phyloP scores from a whole-genome alignment of 2,888 invertebrate genomes.

The Drosophila meridionalis region DNA sequence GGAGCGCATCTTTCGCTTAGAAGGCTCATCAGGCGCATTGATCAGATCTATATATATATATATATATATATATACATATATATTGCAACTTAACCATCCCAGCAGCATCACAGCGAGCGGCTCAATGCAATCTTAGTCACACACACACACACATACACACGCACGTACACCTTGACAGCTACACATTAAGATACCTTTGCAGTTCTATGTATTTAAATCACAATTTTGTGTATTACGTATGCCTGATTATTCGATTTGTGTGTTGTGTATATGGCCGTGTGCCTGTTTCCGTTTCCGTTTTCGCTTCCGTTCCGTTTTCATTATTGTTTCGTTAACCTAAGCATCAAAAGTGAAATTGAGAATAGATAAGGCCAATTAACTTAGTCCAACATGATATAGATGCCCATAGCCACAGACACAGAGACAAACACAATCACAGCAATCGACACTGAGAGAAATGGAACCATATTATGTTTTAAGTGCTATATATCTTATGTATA shows the following conservation, averaged over 20 bases:
- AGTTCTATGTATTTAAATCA: slow-evolving; percentile 4
- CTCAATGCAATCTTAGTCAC: slow-evolving; percentile 40
- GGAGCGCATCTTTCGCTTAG: slow-evolving; percentile 52
- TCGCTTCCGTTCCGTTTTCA: slow-evolving; percentile 2
- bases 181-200: slow-evolving; percentile 14
- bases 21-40: slow-evolving; percentile 17
- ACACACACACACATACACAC: slow-evolving; percentile 28
- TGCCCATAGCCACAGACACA: neutral
- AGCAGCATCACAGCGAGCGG: slow-evolving; percentile 46
- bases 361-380: slow-evolving; percentile 16
- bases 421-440: neutral
- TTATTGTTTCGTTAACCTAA: slow-evolving; percentile 10
- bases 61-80: slow-evolving; percentile 12
- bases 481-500: slow-evolving; percentile 53
- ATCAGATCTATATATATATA: slow-evolving; percentile 16
- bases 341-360: neutral
- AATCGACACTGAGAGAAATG: slow-evolving; percentile 2
- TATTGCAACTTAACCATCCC: slow-evolving; percentile 38
- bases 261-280: slow-evolving; percentile 30
- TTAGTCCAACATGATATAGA: slow-evolving; percentile 12
- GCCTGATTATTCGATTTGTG: slow-evolving; percentile 5
- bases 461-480: slow-evolving; percentile 24
- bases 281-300: slow-evolving; percentile 6
- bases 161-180: slow-evolving; percentile 18
- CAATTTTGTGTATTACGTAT: slow-evolving; percentile 12